Evolutionary conservation across 2,888 invertebrate species (phyloP), one percentile per base, ranked within the genome.

Genomic region (Rhynchonema sp.): DNA sequence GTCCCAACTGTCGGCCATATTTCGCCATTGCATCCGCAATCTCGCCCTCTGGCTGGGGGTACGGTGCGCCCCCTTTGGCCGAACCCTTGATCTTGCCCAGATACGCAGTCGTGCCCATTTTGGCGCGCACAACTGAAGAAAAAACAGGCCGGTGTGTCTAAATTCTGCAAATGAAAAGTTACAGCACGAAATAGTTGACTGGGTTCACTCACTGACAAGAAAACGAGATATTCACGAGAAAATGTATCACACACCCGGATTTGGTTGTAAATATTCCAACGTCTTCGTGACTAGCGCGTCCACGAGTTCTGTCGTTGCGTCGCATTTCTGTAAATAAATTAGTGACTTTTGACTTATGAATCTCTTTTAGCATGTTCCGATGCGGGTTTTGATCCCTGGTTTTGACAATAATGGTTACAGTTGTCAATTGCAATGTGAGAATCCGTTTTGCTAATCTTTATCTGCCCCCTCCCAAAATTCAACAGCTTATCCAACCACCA

Each of bases 231-330:
- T n/a, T n/a, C n/a, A n/a, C n/a, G n/a, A n/a, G n/a, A n/a, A n/a
- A n/a, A n/a, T n/a, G 46, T 23, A 28, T 30, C 6, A 2, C n/a
- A 2, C 65, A 78, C 78, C 92, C 60, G 98, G 98, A 80, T 99
- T 99, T 59, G 98, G 98, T 75, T 99, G 98, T 55, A 99, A 82
- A 76, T 88, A 96, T 78, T 99, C 98, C 79, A 92, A 94, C 61
- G 96, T 94, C 79, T 94, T 92, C 67, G 84, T 78, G 76, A 96
- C 90, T 67, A 99, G 78, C 72, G 96, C 96, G 74, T 94, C 94
- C 46, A 98, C 91, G 71, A 98, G 78, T 76, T 94, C 94, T 71
- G 86, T 86, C 64, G 92, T 94, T 61, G 94, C 87, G 77, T 99
- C 98, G 67, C 94, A 91, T 85, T 92, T 94, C 91, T 92, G 76